These are phyloP conservation scores for Notamacropus eugenii DNA, from an alignment of 2,797 vertebrate genomes.

Conservation along the genomic window DNA sequence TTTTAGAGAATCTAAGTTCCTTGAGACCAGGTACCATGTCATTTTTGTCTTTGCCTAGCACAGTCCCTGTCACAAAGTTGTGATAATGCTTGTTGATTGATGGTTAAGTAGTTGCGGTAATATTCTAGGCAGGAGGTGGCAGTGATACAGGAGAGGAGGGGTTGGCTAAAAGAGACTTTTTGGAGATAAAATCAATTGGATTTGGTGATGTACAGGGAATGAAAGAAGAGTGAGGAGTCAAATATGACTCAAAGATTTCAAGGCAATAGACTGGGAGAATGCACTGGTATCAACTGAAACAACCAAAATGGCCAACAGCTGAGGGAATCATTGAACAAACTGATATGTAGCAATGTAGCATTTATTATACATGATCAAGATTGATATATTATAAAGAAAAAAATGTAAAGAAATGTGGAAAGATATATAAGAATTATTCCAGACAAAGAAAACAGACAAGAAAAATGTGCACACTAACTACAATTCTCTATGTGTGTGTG, in stretches of 20 bases:
- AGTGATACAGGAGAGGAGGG: background rate
- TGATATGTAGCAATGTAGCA: background rate
- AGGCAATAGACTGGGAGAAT: background rate
- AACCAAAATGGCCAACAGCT: background rate
- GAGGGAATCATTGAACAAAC: background rate
- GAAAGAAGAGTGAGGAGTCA: background rate
- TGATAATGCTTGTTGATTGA: background rate
- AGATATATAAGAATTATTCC: background rate
- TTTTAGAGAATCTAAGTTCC: background rate
- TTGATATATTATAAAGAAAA: background rate
- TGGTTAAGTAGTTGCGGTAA: background rate
- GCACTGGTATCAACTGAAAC: background rate
- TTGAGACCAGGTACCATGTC: background rate
- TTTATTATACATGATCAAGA: background rate
- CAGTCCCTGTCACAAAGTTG: background rate
- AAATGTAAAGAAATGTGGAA: background rate
- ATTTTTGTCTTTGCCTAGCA: background rate
- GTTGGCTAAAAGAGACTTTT: background rate
- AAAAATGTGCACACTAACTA: background rate
- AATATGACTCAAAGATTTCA: background rate
- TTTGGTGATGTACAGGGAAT: background rate
- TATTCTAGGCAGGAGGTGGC: background rate
- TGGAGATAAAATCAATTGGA: background rate
- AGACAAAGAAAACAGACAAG: background rate
- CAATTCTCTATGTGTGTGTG: background rate